phyloP scores from a whole-genome alignment of 1,140 invertebrate species.

The Drosophila varians region DNA sequence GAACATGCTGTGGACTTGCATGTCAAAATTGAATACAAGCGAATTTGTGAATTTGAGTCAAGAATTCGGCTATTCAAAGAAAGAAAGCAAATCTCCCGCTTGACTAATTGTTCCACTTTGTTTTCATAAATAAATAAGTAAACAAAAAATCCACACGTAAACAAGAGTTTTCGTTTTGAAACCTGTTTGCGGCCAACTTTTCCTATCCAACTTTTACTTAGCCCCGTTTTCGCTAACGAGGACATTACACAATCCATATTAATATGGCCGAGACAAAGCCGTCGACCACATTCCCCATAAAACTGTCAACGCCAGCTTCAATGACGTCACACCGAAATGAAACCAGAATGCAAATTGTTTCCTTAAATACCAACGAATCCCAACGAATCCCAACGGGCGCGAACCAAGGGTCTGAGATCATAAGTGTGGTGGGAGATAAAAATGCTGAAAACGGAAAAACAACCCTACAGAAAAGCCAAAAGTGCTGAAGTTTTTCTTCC shows the following conservation, averaged over 20 bases:
- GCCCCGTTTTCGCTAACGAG: conserved; percentile 41
- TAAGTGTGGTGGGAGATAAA: conserved; percentile 1
- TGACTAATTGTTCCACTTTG: conserved; percentile 56
- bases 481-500: conserved; percentile 14
- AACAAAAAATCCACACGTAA: conserved; percentile 19
- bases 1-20: conserved; percentile 14
- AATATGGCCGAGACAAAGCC: conserved; percentile 40
- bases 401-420: conserved; percentile 33
- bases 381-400: neutral
- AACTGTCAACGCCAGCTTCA: conserved; percentile 35
- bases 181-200: conserved; percentile 35
- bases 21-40: conserved; percentile 31
- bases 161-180: conserved; percentile 21
- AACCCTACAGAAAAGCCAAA: conserved; percentile 18
- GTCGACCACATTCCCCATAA: conserved; percentile 19
- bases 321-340: conserved; percentile 42
- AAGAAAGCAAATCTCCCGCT: conserved; percentile 17
- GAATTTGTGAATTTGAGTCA: neutral
- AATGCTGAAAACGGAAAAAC: conserved; percentile 14
- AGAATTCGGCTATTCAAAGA: conserved; percentile 21
- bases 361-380: conserved; percentile 16
- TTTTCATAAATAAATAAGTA: neutral
- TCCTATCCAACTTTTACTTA: conserved; percentile 38
- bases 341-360: conserved; percentile 47
- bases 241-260: conserved; percentile 48